Percentiles rank a stretch among this genome's conserved stretches.
These are phyloP conservation scores for Cerastis leucographa DNA, from an alignment of 2,888 invertebrate genomes.

Conservation along the genomic window DNA sequence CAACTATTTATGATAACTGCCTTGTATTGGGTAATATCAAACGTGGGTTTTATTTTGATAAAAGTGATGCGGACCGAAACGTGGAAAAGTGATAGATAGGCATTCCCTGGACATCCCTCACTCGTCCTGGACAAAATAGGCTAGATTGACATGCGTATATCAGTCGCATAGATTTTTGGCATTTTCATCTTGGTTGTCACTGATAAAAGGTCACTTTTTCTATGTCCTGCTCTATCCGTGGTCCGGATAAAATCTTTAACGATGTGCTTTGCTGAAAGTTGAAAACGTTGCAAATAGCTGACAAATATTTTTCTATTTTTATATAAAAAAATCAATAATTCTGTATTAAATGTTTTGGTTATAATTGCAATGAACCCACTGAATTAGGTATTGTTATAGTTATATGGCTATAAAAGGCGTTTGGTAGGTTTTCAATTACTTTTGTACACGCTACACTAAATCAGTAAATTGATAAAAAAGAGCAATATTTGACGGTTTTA, in stretches of 20 bases:
- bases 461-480: background rate
- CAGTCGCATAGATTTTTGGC: background rate
- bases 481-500: background rate
- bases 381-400: background rate
- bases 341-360: background rate
- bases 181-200: background rate
- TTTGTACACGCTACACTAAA: background rate
- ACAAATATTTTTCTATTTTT: too few relatives aligned
- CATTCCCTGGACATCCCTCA: background rate
- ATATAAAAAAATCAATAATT: too few relatives aligned
- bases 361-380: background rate
- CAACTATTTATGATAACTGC: slow-evolving; percentile 52
- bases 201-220: background rate
- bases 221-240: background rate
- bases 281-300: too few relatives aligned
- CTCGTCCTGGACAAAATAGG: background rate
- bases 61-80: background rate
- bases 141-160: background rate
- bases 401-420: background rate
- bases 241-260: background rate
- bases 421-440: background rate
- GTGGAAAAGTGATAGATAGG: background rate
- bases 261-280: too few relatives aligned
- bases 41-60: slow-evolving; percentile 10
- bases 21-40: slow-evolving; percentile 37